Percentiles rank a stretch among this genome's conserved stretches.
phyloP scores from a whole-genome alignment of 2,888 invertebrate species.

The Toxonevra muliebris region DNA sequence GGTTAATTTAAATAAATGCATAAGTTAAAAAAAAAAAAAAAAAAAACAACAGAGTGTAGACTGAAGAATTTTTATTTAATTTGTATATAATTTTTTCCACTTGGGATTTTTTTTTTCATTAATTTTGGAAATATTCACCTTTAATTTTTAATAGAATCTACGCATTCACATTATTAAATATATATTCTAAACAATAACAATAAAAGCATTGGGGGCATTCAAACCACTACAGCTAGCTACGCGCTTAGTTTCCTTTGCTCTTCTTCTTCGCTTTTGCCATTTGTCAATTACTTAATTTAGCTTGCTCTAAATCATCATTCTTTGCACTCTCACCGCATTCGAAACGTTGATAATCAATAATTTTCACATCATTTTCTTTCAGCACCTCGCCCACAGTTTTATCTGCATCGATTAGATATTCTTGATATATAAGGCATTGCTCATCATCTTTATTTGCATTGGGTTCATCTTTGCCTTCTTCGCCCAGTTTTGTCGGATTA shows the following conservation, averaged over 20 bases:
- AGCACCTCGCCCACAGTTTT: constrained; percentile 78
- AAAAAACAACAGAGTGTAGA: too few relatives aligned
- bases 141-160: constrained; percentile 8
- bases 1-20: too few relatives aligned
- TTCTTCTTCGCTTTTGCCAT: constrained; percentile 28
- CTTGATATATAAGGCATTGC: constrained; percentile 83
- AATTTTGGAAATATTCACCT: too few relatives aligned
- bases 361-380: constrained; percentile 71
- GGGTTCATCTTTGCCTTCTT: constrained; percentile 71
- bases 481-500: constrained; percentile 81
- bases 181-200: constrained; percentile 27
- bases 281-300: constrained; percentile 48
- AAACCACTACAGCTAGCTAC: too few relatives aligned
- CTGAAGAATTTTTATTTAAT: too few relatives aligned
- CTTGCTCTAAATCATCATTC: constrained; percentile 48
- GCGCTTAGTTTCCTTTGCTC: neutral
- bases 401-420: constrained; percentile 82
- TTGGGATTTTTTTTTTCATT: too few relatives aligned
- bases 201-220: constrained; percentile 16
- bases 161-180: constrained; percentile 7
- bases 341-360: constrained; percentile 85
- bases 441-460: constrained; percentile 77
- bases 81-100: too few relatives aligned
- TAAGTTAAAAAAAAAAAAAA: too few relatives aligned
- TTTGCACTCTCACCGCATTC: constrained; percentile 79